Conservation (phyloP, 2,888 invertebrate species). For the Exephanes ischioxanthus region DNA sequence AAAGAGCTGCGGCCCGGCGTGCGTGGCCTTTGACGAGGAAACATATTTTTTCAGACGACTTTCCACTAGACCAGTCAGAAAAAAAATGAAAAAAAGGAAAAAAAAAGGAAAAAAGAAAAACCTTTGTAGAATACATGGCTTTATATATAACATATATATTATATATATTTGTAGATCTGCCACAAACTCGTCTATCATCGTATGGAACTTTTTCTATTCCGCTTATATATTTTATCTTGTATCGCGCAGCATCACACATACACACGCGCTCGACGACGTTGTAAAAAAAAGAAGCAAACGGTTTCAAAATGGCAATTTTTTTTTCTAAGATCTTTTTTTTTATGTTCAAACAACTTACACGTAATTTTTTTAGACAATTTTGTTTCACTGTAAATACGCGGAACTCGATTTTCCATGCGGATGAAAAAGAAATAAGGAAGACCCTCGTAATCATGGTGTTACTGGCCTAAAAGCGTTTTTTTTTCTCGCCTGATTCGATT, state of each 20-base stretch:
- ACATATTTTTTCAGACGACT: conserved; percentile 72
- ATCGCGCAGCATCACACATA: conserved; percentile 36
- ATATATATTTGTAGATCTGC: conserved; percentile 35
- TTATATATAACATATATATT: conserved; percentile 7
- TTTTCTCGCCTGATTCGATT: not conserved
- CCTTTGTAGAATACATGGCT: conserved; percentile 47
- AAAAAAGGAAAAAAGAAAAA: conserved; percentile 20
- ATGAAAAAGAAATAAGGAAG: conserved; percentile 12
- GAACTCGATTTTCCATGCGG: conserved; percentile 23
- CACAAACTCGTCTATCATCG: conserved; percentile 28
- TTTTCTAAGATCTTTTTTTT: conserved; percentile 9
- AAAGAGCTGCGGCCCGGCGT: conserved; percentile 31
- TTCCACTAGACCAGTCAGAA: conserved; percentile 46
- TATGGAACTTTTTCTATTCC: conserved; percentile 34
- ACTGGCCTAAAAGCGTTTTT: conserved; percentile 45
- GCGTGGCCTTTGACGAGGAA: conserved; percentile 60
- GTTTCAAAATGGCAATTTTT: conserved; percentile 54
- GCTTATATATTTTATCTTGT: conserved; percentile 49
- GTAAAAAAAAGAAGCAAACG: conserved; percentile 15
- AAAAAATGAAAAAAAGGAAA: conserved; percentile 4
- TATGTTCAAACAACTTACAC: not conserved
- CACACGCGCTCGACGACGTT: conserved; percentile 20
- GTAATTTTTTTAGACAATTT: conserved; percentile 31
- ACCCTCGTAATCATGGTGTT: conserved; percentile 44
- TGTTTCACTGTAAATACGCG: conserved; percentile 37